phyloP scores from a whole-genome alignment of 2,888 invertebrate genomes.

The Zaprionus obscuricornis region DNA sequence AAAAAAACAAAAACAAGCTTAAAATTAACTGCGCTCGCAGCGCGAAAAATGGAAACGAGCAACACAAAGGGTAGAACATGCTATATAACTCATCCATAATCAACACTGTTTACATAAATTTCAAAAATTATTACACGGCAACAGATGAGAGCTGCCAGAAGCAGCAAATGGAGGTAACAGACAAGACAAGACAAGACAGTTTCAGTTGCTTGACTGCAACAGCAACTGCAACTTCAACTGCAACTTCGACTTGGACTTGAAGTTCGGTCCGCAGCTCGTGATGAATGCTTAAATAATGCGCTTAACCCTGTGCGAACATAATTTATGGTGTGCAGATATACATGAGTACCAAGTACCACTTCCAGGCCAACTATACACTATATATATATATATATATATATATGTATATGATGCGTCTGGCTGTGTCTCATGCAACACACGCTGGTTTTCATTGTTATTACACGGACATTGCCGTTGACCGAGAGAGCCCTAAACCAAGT shows the following conservation, averaged over 20 bases:
- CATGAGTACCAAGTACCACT: conserved; percentile 52
- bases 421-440: conserved; percentile 47
- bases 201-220: not conserved
- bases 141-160: conserved; percentile 35
- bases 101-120: conserved; percentile 78
- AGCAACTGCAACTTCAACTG: conserved; percentile 3
- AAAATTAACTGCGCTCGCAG: conserved; percentile 66
- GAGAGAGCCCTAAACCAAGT: conserved; percentile 35
- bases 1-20: conserved; percentile 60
- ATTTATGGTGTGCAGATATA: conserved; percentile 80
- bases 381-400: too few species aligned
- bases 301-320: conserved; percentile 81
- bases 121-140: conserved; percentile 74
- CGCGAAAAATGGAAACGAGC: conserved; percentile 43
- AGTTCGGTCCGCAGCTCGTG: conserved; percentile 56
- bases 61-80: conserved; percentile 69
- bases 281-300: conserved; percentile 80
- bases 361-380: too few species aligned
- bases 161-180: conserved; percentile 23
- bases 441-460: conserved; percentile 77
- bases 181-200: not conserved
- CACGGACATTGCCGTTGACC: conserved; percentile 71
- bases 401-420: conserved; percentile 10
- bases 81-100: conserved; percentile 77
- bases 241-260: conserved; percentile 9